phyloP scores from a whole-genome alignment of 2,113 vertebrate species.

The Platichthys stellatus region DNA sequence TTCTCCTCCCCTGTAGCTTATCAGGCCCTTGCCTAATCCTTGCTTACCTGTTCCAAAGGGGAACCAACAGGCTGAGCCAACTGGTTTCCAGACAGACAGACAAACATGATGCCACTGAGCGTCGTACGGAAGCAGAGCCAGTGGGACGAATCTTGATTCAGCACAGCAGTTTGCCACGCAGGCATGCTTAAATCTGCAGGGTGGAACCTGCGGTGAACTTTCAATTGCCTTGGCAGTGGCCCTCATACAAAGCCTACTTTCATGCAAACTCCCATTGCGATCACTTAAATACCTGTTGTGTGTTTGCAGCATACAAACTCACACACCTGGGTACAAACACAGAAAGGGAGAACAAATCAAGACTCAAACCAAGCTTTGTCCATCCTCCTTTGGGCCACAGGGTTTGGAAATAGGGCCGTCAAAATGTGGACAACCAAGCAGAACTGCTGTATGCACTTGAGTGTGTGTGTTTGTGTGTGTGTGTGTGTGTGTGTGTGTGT shows the following conservation, averaged over 20 bases:
- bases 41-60: conserved; percentile 28
- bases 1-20: neutral
- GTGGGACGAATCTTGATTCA: neutral
- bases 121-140: no score
- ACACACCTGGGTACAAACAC: neutral
- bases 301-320: neutral
- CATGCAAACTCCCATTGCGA: conserved; percentile 4
- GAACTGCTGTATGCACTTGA: conserved; percentile 16
- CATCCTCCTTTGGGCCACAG: neutral
- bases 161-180: no score
- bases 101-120: neutral
- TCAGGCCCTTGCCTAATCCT: conserved; percentile 22
- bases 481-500: no score
- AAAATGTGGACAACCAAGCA: conserved; percentile 23
- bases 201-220: no score
- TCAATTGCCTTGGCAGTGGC: neutral
- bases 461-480: no score
- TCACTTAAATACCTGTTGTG: neutral
- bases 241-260: neutral
- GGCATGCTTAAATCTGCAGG: no score
- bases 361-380: neutral
- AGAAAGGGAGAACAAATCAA: neutral
- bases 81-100: conserved; percentile 6
- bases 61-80: neutral
- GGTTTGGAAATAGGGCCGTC: neutral